Base-by-base conservation (phyloP, 2,888 invertebrate species). In the Clepsis dumicolana region DNA sequence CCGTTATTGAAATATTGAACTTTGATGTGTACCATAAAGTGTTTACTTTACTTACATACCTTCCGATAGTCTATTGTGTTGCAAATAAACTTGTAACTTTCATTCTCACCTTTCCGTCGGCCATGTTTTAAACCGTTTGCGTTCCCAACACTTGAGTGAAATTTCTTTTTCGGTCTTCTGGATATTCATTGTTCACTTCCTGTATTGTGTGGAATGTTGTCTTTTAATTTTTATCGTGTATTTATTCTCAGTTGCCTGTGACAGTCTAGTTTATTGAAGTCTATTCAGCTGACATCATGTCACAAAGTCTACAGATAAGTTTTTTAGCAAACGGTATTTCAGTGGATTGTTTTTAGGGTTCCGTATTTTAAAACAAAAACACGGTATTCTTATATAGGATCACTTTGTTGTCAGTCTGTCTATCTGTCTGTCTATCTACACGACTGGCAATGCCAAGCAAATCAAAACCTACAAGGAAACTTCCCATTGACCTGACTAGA, bases 141-240 rank as follows among this genome's bases (percentile, higher is more conserved):
- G 3, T 29, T 1, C 29, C 18, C 53, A 10, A 18, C 21, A 12
- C 4, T 14, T 18, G 35, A 35, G 53, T 0, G 10, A 56, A 56
- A 56, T 21, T 44, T 54, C 18, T 56, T 35, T 35, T 52, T 12
- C 24, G 4, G 25, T 14, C 3, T 56, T 35, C 35, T 18, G 21
- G 21, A 35, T 21, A 29, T 54, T 54, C 56, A 56, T 35, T 35
- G 24, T 52, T 52, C 25, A 21, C 32, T 54, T 16, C 21, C 10
- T 14, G 44, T 44, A 35, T 35, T 56, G 21, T 35, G 54, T 8
- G 1, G 10, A 54, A 35, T 18, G 18, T 48, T 48, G 10, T 10
- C 10, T 48, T 48, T 44, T 18, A 44, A 48, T 48, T 48, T 12
- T 48, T n/a, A 21, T 8, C n/a, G 2, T 18, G 8, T 21, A 48